phyloP scores from a whole-genome alignment of 2,797 vertebrate species.

The Micropoecilia bifurca region DNA sequence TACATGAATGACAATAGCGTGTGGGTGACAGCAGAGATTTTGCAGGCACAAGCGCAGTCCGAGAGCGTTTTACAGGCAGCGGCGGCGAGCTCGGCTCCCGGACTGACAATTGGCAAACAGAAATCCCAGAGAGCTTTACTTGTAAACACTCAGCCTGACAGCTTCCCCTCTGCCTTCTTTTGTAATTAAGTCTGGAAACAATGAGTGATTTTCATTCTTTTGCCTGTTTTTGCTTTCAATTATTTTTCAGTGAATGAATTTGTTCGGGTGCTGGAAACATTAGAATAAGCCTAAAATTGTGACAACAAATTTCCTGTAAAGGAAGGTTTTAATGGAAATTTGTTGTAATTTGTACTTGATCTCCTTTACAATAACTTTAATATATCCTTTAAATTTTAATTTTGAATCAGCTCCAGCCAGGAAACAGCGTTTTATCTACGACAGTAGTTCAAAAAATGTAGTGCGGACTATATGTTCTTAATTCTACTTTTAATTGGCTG shows the following conservation, averaged over 20 bases:
- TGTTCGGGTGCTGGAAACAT: background rate
- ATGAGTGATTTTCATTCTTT: slow-evolving; percentile 29
- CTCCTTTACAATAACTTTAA: background rate
- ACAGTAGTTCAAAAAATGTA: background rate
- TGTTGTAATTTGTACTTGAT: background rate
- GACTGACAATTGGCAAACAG: slow-evolving; percentile 33
- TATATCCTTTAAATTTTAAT: background rate
- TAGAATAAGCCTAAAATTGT: background rate
- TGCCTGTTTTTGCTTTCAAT: background rate
- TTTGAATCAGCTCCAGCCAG: background rate
- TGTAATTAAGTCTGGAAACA: slow-evolving; percentile 32
- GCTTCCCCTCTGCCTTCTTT: slow-evolving; percentile 14
- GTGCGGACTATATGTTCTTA: background rate
- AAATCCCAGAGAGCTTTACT: slow-evolving; percentile 21
- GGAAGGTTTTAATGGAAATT: background rate
- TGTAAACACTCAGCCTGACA: slow-evolving; percentile 25
- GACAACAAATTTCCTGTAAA: background rate
- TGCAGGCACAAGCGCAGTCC: slow-evolving; percentile 32
- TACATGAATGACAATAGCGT: slow-evolving; percentile 64
- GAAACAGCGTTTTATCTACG: background rate
- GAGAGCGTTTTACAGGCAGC: slow-evolving; percentile 28
- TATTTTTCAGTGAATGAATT: background rate
- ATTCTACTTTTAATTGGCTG: background rate
- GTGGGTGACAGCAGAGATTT: slow-evolving; percentile 60
- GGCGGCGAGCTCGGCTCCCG: background rate